These are phyloP conservation scores for Thripadectes ignobilis DNA, from an alignment of 2,797 vertebrate genomes.

Conservation along the genomic window DNA sequence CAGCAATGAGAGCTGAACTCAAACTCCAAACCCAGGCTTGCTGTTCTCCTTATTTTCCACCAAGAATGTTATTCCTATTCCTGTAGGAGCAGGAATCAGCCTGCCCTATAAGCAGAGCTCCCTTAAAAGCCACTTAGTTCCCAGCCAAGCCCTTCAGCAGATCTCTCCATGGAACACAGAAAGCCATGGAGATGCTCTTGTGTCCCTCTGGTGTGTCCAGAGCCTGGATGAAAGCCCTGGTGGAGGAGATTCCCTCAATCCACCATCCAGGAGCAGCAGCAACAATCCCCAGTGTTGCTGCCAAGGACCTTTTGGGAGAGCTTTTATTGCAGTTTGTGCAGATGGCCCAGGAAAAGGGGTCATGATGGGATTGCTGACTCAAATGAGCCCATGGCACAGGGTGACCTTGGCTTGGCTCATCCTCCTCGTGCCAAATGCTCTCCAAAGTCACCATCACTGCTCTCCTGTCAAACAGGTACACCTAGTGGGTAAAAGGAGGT, in stretches of 20 bases:
- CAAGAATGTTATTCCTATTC: background rate
- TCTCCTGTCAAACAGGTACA: background rate
- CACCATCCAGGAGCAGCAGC: fast-evolving
- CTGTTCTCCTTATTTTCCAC: background rate
- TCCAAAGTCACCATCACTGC: fast-evolving
- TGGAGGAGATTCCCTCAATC: background rate
- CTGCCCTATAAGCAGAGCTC: background rate
- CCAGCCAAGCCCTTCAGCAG: background rate
- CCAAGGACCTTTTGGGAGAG: background rate
- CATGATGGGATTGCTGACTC: background rate
- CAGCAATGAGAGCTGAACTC: background rate
- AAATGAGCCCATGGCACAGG: background rate
- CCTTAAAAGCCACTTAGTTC: background rate
- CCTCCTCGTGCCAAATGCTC: fast-evolving
- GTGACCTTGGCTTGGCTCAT: background rate
- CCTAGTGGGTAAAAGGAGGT: background rate
- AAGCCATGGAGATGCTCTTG: background rate
- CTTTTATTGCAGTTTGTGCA: background rate
- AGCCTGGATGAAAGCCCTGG: background rate
- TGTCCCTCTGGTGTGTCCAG: background rate
- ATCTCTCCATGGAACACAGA: background rate
- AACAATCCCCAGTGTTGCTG: background rate
- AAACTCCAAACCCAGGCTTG: background rate
- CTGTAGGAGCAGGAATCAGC: background rate
- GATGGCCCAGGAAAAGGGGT: background rate